Evolutionary conservation across 2,888 invertebrate genomes (phyloP).

Genomic region (Beris morrisii): DNA sequence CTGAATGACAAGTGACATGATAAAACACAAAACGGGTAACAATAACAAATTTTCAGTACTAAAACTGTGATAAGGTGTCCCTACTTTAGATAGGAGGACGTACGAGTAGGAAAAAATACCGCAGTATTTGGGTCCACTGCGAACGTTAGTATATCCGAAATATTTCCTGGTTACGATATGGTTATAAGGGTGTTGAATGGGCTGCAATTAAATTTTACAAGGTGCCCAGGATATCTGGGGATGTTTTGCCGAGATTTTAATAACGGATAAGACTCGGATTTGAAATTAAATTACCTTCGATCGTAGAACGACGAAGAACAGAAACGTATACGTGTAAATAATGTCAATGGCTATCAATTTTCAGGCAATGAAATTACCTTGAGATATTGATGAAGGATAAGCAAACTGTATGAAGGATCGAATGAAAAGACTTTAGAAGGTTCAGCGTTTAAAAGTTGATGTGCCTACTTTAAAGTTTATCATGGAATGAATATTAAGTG

Average conservation of each 20-base stretch:
- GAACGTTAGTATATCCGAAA: too few relatives aligned
- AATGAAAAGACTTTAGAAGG: too few relatives aligned
- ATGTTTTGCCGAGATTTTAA: background rate
- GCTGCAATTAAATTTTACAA: conserved; percentile 19
- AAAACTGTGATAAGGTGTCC: conserved; percentile 6
- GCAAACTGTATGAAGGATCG: too few relatives aligned
- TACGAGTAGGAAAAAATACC: background rate
- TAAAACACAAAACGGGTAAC: background rate
- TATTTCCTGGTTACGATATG: background rate
- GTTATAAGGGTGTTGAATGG: conserved; percentile 9
- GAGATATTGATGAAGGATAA: too few relatives aligned
- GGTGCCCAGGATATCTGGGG: background rate
- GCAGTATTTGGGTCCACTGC: conserved; percentile 1
- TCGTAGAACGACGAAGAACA: background rate
- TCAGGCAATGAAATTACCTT: too few relatives aligned
- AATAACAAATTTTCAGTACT: conserved; percentile 17
- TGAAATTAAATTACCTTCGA: conserved; percentile 8
- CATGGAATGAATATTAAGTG: too few relatives aligned
- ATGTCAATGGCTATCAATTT: too few relatives aligned
- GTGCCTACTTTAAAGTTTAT: too few relatives aligned
- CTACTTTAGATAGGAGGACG: too few relatives aligned
- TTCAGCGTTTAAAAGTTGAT: too few relatives aligned
- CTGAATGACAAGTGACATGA: too few relatives aligned
- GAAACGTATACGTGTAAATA: too few relatives aligned
- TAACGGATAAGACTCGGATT: conserved; percentile 3